Conservation (phyloP, 2,888 invertebrate species). For the Cheilosia scutellata region DNA sequence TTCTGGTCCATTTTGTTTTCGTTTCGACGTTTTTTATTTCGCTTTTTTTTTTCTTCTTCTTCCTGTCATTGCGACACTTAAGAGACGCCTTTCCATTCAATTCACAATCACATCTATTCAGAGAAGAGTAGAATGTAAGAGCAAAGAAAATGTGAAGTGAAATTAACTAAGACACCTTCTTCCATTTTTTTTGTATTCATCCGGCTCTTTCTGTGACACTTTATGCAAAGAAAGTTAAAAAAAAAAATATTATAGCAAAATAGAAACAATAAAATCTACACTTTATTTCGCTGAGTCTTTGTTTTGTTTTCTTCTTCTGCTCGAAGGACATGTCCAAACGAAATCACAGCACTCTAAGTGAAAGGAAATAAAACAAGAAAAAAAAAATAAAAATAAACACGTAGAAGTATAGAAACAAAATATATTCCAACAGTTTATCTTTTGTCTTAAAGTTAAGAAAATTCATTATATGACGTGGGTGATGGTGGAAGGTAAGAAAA, state of each 20-base stretch:
- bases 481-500: conserved; percentile 13
- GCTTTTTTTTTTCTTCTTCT: conserved; percentile 29
- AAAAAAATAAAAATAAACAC: background rate
- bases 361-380: conserved; percentile 47
- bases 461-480: conserved; percentile 54
- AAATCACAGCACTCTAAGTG: conserved; percentile 69
- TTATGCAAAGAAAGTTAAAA: conserved; percentile 31
- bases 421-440: conserved; percentile 64
- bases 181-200: conserved; percentile 19
- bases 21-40: conserved; percentile 3
- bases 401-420: conserved; percentile 39
- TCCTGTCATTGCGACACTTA: conserved; percentile 70
- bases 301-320: conserved; percentile 52
- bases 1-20: conserved; percentile 47
- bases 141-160: conserved; percentile 69
- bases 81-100: conserved; percentile 71
- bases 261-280: conserved; percentile 74
- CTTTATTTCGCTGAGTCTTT: conserved; percentile 67
- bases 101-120: conserved; percentile 56
- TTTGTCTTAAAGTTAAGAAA: conserved; percentile 61
- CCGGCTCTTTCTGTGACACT: conserved; percentile 23
- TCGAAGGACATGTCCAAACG: conserved; percentile 73
- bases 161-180: conserved; percentile 75
- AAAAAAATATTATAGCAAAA: conserved; percentile 38
- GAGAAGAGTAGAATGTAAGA: conserved; percentile 15